Base-by-base conservation (phyloP, 2,113 vertebrate species). In the Saccopteryx leptura region DNA sequence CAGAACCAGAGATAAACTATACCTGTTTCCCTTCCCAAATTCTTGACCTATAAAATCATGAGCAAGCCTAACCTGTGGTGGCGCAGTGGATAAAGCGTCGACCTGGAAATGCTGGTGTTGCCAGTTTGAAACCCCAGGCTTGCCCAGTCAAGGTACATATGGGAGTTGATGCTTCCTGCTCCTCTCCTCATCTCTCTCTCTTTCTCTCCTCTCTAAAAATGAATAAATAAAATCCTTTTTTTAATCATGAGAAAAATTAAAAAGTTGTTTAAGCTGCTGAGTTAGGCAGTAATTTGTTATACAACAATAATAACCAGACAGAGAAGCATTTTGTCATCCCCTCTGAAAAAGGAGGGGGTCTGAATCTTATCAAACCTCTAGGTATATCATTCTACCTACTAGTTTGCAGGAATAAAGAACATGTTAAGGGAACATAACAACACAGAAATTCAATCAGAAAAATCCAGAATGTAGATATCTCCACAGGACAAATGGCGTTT, bases 401-500 rank as follows among this genome's bases (percentile, higher is more conserved):
- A 50, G 26, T 89, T 46, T 83, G 21, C 50, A 90, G 74, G 50
- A 85, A 56, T 94, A 78, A 26, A 84, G 33, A 87, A 87, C 39
- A 31, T 28, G 4, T 75, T 86, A 86, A 21, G 14, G 31, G 28
- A 92, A 74, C 65, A 48, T 66, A 23, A 85, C 23, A 24, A 33
- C 39, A 72, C 31, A 92, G 52, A 78, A 94, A 72, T 80, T 79
- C 33, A 46, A 88, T 88, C 9, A 61, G n/a, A 80, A 28, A 74
- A 92, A 33, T 90, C 21, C n/a, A 75, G 31, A 92, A 80, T 84
- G 65, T 85, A 48, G 39, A 48, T 74, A 75, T 94, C 12, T 80
- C 39, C 79, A 58, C 9, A 78, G 71, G 50, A 79, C 63, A 79
- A 89, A 85, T 61, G 58, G 19, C 9, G 66, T 92, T 89, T 90